Evolutionary conservation across 2,797 vertebrate genomes (phyloP).

Genomic region (Tragopan temminckii): DNA sequence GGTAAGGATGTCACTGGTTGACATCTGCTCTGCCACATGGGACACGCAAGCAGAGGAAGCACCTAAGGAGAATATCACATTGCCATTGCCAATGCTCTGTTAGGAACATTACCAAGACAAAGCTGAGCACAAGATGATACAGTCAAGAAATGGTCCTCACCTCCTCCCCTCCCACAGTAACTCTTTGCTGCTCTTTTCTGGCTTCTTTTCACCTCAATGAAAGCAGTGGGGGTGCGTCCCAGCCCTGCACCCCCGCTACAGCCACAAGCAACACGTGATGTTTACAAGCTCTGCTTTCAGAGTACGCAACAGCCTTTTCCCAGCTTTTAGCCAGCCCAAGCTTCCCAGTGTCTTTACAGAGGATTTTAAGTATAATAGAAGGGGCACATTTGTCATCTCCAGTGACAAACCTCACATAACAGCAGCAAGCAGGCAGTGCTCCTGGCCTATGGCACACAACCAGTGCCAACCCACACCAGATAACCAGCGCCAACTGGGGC

Average conservation of each 20-base stretch:
- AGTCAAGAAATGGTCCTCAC: not conserved
- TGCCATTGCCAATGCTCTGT: not conserved
- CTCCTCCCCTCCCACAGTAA: not conserved
- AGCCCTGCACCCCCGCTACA: not conserved
- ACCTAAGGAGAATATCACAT: not conserved
- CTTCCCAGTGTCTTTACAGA: not conserved
- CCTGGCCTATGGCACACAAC: not conserved
- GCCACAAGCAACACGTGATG: not conserved
- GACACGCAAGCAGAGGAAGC: not conserved
- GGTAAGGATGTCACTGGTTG: not conserved
- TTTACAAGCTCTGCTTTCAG: not conserved
- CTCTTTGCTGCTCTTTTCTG: not conserved
- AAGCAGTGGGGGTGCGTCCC: not conserved
- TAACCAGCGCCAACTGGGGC: not conserved
- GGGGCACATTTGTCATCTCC: not conserved
- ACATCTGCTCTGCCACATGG: fast-evolving
- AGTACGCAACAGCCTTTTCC: not conserved
- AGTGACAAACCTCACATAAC: not conserved
- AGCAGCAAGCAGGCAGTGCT: not conserved
- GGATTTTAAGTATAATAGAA: not conserved
- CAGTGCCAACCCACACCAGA: not conserved
- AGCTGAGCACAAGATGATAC: not conserved
- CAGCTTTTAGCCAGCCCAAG: not conserved
- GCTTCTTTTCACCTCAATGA: not conserved
- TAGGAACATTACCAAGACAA: not conserved